These are phyloP conservation scores for Drosophila kanapiae DNA, from an alignment of 1,140 invertebrate genomes.

Conservation along the genomic window DNA sequence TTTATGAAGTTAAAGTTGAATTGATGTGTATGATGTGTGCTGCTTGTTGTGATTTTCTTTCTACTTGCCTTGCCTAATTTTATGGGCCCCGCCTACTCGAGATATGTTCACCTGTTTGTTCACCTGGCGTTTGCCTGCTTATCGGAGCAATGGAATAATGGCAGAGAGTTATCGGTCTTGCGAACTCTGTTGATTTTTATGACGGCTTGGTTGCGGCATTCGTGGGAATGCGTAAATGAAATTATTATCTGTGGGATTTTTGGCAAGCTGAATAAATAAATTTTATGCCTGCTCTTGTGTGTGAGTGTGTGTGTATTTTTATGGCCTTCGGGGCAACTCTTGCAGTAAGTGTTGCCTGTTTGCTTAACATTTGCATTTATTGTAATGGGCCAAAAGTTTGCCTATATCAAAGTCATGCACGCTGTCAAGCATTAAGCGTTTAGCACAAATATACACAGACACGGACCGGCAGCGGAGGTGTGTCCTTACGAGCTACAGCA, in stretches of 20 bases:
- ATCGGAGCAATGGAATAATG: conserved; percentile 48
- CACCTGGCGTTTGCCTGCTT: conserved; percentile 25
- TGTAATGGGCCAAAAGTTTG: conserved; percentile 73
- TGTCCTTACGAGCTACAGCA: neutral
- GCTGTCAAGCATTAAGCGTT: conserved; percentile 76
- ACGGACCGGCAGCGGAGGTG: neutral
- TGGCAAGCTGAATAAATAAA: conserved; percentile 63
- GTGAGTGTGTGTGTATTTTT: conserved; percentile 47
- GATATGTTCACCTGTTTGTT: conserved; percentile 17
- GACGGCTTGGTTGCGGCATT: conserved; percentile 31
- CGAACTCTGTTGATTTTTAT: conserved; percentile 64
- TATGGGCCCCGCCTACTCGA: conserved; percentile 1
- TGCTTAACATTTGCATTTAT: conserved; percentile 72
- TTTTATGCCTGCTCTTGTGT: conserved; percentile 16
- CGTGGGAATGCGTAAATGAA: conserved; percentile 65
- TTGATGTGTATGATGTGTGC: conserved; percentile 47
- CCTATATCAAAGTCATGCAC: conserved; percentile 69
- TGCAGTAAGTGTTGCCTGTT: conserved; percentile 38
- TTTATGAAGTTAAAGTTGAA: conserved; percentile 67
- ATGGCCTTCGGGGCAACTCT: conserved; percentile 37
- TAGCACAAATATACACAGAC: conserved; percentile 31
- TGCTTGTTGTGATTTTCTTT: conserved; percentile 44
- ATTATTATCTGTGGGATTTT: conserved; percentile 76
- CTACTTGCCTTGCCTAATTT: conserved; percentile 19
- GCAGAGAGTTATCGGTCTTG: conserved; percentile 56